A percentile compares a stretch with the other conserved stretches of the same genome.
Evolutionary conservation across 2,888 invertebrate genomes (phyloP).

Genomic region (Meta bourneti): DNA sequence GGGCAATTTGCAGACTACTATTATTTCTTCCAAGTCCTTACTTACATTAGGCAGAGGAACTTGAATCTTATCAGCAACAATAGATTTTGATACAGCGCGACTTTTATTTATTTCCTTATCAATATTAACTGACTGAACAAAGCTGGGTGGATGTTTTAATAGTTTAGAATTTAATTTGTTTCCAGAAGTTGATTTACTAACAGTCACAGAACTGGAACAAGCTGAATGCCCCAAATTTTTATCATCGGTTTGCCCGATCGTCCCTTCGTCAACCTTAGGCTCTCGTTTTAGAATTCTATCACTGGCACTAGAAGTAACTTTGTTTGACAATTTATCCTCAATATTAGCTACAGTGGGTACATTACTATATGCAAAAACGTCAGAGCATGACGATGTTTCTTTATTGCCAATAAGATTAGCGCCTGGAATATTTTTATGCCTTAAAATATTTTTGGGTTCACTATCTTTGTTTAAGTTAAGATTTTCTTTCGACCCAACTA

Average conservation of each 20-base stretch:
- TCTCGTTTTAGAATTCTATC: too few relatives aligned
- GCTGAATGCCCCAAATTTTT: background rate
- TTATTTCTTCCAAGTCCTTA: conserved; percentile 48
- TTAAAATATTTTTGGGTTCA: background rate
- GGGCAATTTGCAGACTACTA: conserved; percentile 65
- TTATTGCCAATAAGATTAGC: background rate
- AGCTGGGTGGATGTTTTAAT: background rate
- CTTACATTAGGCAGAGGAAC: background rate
- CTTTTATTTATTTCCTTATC: background rate
- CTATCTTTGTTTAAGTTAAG: background rate
- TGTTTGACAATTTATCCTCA: background rate
- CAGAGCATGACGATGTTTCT: background rate
- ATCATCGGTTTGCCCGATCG: too few relatives aligned
- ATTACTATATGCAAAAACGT: background rate
- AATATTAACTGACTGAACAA: background rate
- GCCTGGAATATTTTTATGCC: background rate
- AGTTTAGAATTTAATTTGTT: too few relatives aligned
- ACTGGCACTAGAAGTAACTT: background rate
- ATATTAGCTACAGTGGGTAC: background rate
- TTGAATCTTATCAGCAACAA: background rate
- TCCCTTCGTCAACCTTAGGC: too few relatives aligned
- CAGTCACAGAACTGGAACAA: background rate
- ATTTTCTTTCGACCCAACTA: background rate
- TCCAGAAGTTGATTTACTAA: background rate
- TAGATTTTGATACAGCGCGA: background rate